A percentile compares a stretch with the other conserved stretches of the same genome.
Evolutionary conservation across 2,113 vertebrate genomes (phyloP).

Genomic region (Cyprinodon variegatus): DNA sequence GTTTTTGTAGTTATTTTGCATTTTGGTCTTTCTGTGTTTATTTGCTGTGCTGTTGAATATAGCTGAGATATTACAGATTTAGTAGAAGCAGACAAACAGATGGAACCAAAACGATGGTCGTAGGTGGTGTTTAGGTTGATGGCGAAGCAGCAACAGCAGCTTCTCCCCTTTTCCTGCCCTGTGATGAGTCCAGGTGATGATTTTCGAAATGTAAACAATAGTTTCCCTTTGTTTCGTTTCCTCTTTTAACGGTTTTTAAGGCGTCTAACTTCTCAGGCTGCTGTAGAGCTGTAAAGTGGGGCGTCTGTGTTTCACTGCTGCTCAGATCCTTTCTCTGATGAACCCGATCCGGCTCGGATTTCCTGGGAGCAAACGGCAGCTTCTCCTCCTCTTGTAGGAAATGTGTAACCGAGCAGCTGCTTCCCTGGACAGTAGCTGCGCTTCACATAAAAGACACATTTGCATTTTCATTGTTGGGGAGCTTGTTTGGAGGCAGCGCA

Average conservation of each 20-base stretch:
- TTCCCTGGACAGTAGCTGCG: constrained; percentile 53
- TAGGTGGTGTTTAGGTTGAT: too few relatives aligned
- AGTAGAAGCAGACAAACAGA: too few relatives aligned
- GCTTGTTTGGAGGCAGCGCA: constrained; percentile 29
- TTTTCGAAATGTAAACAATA: too few relatives aligned
- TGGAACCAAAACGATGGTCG: too few relatives aligned
- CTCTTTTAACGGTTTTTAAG: background rate
- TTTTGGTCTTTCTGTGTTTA: too few relatives aligned
- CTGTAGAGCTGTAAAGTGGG: constrained; percentile 2
- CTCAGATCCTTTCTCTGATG: constrained; percentile 5
- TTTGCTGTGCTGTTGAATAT: too few relatives aligned
- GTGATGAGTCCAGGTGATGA: too few relatives aligned
- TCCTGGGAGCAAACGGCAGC: constrained; percentile 23
- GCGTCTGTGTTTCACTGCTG: constrained; percentile 23
- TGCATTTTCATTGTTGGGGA: constrained; percentile 61
- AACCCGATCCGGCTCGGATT: constrained; percentile 8
- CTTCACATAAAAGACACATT: constrained; percentile 54
- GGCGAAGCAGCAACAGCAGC: too few relatives aligned
- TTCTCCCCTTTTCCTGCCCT: too few relatives aligned
- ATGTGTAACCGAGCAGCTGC: constrained; percentile 62
- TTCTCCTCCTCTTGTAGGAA: constrained; percentile 34
- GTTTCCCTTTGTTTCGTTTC: background rate
- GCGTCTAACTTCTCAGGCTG: background rate
- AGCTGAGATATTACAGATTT: too few relatives aligned
- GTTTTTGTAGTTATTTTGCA: too few relatives aligned